Evolutionary conservation across 2,888 invertebrate genomes (phyloP).

Genomic region (Nysson spinosus): DNA sequence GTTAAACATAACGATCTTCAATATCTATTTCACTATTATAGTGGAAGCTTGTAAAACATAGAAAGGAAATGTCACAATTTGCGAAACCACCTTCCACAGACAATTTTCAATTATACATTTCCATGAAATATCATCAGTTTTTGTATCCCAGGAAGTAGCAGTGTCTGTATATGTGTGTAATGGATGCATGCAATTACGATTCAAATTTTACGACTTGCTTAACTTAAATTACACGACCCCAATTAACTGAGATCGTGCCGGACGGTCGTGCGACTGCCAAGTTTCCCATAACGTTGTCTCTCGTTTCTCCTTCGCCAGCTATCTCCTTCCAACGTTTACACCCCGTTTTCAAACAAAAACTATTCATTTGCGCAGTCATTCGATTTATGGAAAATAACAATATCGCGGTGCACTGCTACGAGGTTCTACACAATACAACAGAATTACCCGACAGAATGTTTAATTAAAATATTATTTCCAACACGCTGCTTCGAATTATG

Average conservation of each 20-base stretch:
- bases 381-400: no score
- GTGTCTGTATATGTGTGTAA: constrained; percentile 42
- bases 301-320: background rate
- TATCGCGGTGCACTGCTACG: no score
- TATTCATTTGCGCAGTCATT: no score
- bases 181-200: constrained; percentile 62
- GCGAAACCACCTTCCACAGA: constrained; percentile 39
- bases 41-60: no score
- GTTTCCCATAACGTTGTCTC: constrained; percentile 34
- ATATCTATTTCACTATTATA: no score
- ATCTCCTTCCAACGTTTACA: background rate
- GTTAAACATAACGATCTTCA: no score
- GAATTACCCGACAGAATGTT: no score
- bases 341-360: background rate
- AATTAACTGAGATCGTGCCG: constrained; percentile 58
- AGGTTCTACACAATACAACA: no score
- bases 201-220: constrained; percentile 63
- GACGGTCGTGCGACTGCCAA: constrained; percentile 45
- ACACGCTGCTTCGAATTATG: no score
- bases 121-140: constrained; percentile 14
- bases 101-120: constrained; percentile 52
- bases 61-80: constrained; percentile 31
- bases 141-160: background rate
- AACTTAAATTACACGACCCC: constrained; percentile 63
- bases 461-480: no score